phyloP scores from a whole-genome alignment of 2,888 invertebrate genomes.

The Xestia ashworthii region DNA sequence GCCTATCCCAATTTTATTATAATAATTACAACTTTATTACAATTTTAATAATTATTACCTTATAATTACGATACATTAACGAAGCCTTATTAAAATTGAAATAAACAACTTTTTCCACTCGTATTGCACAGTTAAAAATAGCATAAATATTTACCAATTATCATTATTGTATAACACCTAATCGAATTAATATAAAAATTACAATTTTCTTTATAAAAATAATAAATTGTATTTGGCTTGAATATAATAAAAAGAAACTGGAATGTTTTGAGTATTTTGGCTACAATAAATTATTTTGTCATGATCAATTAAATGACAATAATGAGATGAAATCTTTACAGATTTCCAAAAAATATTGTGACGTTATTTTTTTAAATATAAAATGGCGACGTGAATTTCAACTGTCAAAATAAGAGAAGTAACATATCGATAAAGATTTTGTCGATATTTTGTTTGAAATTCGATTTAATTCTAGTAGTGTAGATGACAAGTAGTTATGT shows the following conservation, averaged over 20 bases:
- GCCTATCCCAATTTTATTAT: conserved; percentile 82
- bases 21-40: conserved; percentile 88
- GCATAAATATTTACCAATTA: conserved; percentile 84
- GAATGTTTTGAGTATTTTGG: conserved; percentile 76
- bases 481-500: conserved; percentile 78
- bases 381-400: conserved; percentile 60
- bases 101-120: conserved; percentile 82
- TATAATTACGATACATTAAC: conserved; percentile 70
- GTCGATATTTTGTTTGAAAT: conserved; percentile 63
- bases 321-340: conserved; percentile 45
- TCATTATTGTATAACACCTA: conserved; percentile 77
- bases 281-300: conserved; percentile 70
- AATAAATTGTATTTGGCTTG: conserved; percentile 76
- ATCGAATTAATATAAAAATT: conserved; percentile 78
- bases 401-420: conserved; percentile 55
- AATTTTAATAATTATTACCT: conserved; percentile 81
- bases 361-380: conserved; percentile 42
- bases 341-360: conserved; percentile 28
- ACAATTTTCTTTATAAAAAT: conserved; percentile 68
- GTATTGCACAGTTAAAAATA: conserved; percentile 88
- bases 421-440: conserved; percentile 37
- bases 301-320: conserved; percentile 63
- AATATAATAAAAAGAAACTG: conserved; percentile 68
- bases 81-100: conserved; percentile 81
- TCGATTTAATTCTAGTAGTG: conserved; percentile 68